Base-by-base conservation (phyloP, 1,140 invertebrate species). In the Heliothis subflexa region DNA sequence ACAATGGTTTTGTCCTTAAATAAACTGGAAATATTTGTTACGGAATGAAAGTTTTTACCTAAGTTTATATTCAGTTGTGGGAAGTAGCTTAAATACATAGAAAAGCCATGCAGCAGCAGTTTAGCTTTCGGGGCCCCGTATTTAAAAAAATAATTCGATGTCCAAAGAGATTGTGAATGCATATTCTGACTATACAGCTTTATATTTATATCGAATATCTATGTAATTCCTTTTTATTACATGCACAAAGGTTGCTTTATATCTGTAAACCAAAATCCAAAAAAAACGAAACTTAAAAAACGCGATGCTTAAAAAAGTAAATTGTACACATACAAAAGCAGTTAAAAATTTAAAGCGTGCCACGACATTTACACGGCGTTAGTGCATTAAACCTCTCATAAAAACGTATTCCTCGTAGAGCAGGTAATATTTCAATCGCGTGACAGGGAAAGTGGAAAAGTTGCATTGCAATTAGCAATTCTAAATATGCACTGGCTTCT, bases 401-500 rank as follows among this genome's bases (percentile, higher is more conserved):
- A 68, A 68, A 68, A 68, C 49, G 47, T 50, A 52, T 68, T 68
- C 47, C n/a, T 14, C 47, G 45, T 49, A 28, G 25, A 54, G 2
- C 2, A 21, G 57, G 49, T 66, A 77, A 77, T 77, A 80, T 64
- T 73, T 50, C 68, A 55, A 78, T 62, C 47, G 49, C 79, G 68
- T 80, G 70, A 73, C 68, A 66, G 14, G 33, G 55, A 57, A 64
- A 76, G 71, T 66, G 66, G 45, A 55, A 66, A 47, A 66, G 61
- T 68, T 68, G 33, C 33, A 75, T 62, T 73, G 47, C 70, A 72
- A 80, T 80, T 80, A 80, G 74, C 72, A 72, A 73, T 66, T 59
- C 66, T 72, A 66, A 80, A 77, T 80, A 78, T 72, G 55, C 74
- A 74, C 14, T 66, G 59, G 47, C 33, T 72, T 40, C 14, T 57